Evolutionary conservation across 1,140 invertebrate species (phyloP), one percentile per base, ranked within the genome.

Genomic region (Drosophila willistoni): DNA sequence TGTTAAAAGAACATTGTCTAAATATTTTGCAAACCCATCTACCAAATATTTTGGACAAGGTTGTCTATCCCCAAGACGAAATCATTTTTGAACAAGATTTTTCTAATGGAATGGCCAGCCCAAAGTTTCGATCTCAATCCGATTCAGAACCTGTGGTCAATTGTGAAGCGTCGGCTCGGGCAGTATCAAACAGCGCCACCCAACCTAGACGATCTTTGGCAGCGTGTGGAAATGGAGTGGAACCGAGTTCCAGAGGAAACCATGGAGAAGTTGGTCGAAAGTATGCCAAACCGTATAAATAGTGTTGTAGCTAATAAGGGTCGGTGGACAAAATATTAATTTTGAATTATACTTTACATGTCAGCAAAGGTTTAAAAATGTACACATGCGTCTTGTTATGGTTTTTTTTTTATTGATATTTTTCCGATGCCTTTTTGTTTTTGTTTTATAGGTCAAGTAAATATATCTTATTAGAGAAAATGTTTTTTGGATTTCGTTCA

Each of bases 271-370:
- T 42, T 66, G 22, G 25, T 22, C 1, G 29, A 67, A 14, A 67
- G 41, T 29, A 68, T 68, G n/a, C 22, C 54, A 64, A 63, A 17
- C 39, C 41, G 36, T 12, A 12, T 67, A 25, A 61, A 72, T 12
- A 7, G 55, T 55, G 17, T 71, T 2, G 42, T 66, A 55, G 13
- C 36, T 3, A 59, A 44, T 64, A 59, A 64, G 14, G 29, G 29
- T 36, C 29, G 60, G 7, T 64, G 62, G 68, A 60, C 62, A 60
- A 64, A 71, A 60, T 64, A 63, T 64, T 64, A 44, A 41, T 39
- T 36, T 19, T 41, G 2, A 7, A 39, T 60, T 22, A 14, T 56
- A 36, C 7, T 60, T 12, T n/a, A 29, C 10, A 6, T 29, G 5
- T 56, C 1, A n/a, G 1, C 5, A 7, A 33, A 56, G 10, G 47